Conservation (phyloP, 2,888 invertebrate species). For the Ophraella communa region DNA sequence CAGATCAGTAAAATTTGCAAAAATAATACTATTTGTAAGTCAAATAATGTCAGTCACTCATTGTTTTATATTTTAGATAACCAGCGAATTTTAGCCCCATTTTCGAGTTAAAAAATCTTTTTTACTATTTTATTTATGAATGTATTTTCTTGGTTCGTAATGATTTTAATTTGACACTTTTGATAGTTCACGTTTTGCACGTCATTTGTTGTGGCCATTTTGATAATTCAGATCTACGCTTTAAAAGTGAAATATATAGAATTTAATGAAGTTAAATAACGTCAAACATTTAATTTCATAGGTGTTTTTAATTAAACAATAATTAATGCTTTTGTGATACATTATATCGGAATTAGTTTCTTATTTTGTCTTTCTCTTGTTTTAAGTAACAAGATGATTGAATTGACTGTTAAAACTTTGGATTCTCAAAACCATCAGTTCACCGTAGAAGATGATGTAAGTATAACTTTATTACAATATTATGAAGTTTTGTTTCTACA, state of each 20-base stretch:
- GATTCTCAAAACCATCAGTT: constrained; percentile 87
- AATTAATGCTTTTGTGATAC: not conserved
- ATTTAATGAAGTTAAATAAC: constrained; percentile 12
- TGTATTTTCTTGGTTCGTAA: no score
- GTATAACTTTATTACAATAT: constrained; percentile 53
- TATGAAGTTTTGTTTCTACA: not conserved
- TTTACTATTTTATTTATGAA: no score
- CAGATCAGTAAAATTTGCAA: no score
- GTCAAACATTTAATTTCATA: not conserved
- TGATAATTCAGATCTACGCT: constrained; percentile 27
- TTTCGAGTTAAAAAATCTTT: no score
- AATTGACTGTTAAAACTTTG: constrained; percentile 87
- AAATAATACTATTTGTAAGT: no score
- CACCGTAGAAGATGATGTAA: constrained; percentile 84
- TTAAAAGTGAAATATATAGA: constrained; percentile 22
- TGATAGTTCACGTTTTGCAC: constrained; percentile 6
- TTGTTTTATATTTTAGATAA: no score
- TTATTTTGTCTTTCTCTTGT: constrained; percentile 12
- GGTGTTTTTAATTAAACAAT: not conserved
- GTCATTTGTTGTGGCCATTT: constrained; percentile 32
- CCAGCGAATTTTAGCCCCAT: no score
- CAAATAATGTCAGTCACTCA: no score
- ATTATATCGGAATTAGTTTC: not conserved
- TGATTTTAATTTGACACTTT: not conserved
- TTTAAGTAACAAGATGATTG: constrained; percentile 67